Evolutionary conservation across 2,797 vertebrate species (phyloP), one percentile per base, ranked within the genome.

Genomic region (Semaprochilodus insignis): DNA sequence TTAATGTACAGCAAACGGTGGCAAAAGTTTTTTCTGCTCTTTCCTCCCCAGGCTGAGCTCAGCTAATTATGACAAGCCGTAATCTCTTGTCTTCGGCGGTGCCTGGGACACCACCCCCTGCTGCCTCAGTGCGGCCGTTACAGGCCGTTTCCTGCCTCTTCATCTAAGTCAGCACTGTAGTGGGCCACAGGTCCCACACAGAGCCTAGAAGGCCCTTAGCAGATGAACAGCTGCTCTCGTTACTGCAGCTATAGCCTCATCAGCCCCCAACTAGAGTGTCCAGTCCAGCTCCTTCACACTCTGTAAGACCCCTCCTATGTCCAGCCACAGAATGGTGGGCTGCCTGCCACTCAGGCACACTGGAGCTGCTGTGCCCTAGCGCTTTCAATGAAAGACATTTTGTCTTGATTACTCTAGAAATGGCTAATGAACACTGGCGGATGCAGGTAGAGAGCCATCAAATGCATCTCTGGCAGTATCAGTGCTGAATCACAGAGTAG

Each of bases 31-130:
- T 74, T 80, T 15, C 78, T 69, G 67, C 67, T 59, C 72, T 80
- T 79, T 48, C 63, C 19, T 67, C 51, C 23, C 3, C 40, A 80
- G 62, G 51, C 55, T 57, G 71, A 65, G 27, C 85, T 63, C 21
- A 6, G 27, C 40, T 78, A 81, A 87, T 84, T 87, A 81, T 74
- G 54, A 85, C 81, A 87, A 83, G 81, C 34, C 36, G 31, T 85
- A 83, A 87, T 87, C 79, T 67, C 63, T 79, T 87, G 65, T 78
- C 67, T 85, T 75, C 44, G 54, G 70, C 44, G 57, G 55, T 27
- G 75, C 52, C 63, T 40, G 80, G 78, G 79, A 80, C 70, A 69
- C 72, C 75, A 74, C 62, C 74, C 70, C 82, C 83, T 60, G 69
- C 78, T 55, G 69, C 54, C 59, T 74, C 27, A 62, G 67, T 36